Base-by-base conservation (phyloP, 2,113 vertebrate species). In the Kobus ellipsiprymnus region DNA sequence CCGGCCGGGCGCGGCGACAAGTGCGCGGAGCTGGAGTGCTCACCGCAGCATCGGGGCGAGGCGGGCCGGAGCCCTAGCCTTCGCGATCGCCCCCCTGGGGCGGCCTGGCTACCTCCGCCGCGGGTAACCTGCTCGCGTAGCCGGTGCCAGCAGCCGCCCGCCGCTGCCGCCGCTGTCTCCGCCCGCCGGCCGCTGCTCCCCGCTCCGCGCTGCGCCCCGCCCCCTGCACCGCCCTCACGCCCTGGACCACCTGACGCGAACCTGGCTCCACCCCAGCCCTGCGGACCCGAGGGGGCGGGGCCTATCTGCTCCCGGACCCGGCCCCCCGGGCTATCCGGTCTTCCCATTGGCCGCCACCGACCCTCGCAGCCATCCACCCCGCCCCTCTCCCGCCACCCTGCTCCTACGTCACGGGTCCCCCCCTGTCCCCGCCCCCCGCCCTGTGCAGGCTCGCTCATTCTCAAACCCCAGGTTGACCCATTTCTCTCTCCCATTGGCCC, bases 241-340 rank as follows among this genome's bases (percentile, higher is more conserved):
- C 92, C 52, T 30, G 94, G 96, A 91, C 98, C 97, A 98, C 98
- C 97, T 97, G 98, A 98, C 97, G 91, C 64, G 50, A 2, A 50
- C 82, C 97, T 97, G 97, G 98, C 98, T 91, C 98, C 97, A 94
- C 98, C 98, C 97, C 95, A 97, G 83, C 95, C 93, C 98, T 98
- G 98, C 97, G 88, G 97, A 91, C 82, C 88, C 33, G n/a, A 33
- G 10, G 77, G 71, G 95, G 92, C 80, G 95, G 84, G 12, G 84
- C 93, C 59, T 2, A 59, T 21, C 29, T 17, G 29, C 15, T 1
- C n/a, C 27, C 2, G 5, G 62, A 11, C 52, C 87, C 83, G n/a
- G 33, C 92, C 78, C 85, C 12, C 4, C 16, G 15, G 8, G 2
- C 80, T 85, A 74, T 2, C 19, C 54, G 29, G 74, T 11, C 93